Evolutionary conservation across 2,888 invertebrate species (phyloP).

Genomic region (Ligdia adustata): DNA sequence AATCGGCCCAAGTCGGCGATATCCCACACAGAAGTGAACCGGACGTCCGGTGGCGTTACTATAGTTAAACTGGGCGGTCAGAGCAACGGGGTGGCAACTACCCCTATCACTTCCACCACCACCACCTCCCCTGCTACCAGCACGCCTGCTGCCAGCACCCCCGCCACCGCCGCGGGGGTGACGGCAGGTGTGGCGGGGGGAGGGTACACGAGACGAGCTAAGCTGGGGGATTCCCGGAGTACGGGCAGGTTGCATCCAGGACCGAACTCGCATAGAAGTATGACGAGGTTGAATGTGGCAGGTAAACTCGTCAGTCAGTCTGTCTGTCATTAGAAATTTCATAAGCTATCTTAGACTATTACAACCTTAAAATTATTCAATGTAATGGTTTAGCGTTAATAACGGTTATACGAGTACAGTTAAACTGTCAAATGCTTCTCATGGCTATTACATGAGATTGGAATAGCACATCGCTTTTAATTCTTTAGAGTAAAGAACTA

Average conservation of each 20-base stretch:
- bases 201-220: slow-evolving; percentile 85
- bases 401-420: too few relatives aligned
- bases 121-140: slow-evolving; percentile 19
- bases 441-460: too few relatives aligned
- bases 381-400: too few relatives aligned
- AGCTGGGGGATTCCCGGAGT: slow-evolving; percentile 89
- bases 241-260: slow-evolving; percentile 89
- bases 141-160: too few relatives aligned
- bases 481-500: too few relatives aligned
- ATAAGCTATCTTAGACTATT: too few relatives aligned
- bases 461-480: too few relatives aligned
- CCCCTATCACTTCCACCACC: slow-evolving; percentile 57
- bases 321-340: too few relatives aligned
- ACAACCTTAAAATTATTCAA: too few relatives aligned
- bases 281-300: slow-evolving; percentile 90
- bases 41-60: slow-evolving; percentile 90
- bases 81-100: slow-evolving; percentile 23
- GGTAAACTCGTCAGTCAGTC: too few relatives aligned
- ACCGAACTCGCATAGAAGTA: slow-evolving; percentile 89
- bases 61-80: slow-evolving; percentile 88
- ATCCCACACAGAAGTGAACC: slow-evolving; percentile 85
- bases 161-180: slow-evolving; percentile 30
- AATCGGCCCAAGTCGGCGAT: slow-evolving; percentile 63
- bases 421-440: too few relatives aligned
- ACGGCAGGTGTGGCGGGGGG: slow-evolving; percentile 30